Conservation (phyloP, 2,797 vertebrate genomes). For the Miichthys miiuy region DNA sequence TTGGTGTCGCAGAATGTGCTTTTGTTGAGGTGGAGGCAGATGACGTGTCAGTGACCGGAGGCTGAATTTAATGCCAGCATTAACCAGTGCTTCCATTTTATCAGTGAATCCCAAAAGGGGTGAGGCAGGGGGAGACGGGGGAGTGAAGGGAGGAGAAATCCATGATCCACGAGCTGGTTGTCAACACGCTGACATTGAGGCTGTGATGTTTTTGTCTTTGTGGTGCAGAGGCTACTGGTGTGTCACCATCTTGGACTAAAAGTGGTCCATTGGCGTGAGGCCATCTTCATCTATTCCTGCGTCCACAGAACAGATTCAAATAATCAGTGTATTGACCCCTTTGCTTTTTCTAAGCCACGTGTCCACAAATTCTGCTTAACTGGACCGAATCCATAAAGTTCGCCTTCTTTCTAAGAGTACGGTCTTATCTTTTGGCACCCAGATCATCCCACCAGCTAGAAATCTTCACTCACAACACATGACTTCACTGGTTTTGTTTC, state of each 20-base stretch:
- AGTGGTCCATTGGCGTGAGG: neutral
- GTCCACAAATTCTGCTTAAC: neutral
- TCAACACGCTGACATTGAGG: slow-evolving; percentile 7
- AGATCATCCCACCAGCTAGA: neutral
- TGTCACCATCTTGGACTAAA: neutral
- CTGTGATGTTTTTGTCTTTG: slow-evolving; percentile 9
- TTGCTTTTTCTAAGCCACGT: neutral
- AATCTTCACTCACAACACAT: neutral
- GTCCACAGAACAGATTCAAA: neutral
- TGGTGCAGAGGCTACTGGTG: neutral
- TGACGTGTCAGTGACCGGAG: neutral
- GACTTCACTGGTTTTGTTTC: neutral
- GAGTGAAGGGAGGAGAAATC: slow-evolving; percentile 2
- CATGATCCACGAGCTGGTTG: neutral
- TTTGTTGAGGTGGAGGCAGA: slow-evolving; percentile 7
- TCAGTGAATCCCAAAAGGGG: slow-evolving; percentile 24
- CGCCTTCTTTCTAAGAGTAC: neutral
- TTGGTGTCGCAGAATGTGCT: slow-evolving; percentile 21
- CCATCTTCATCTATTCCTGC: slow-evolving; percentile 1
- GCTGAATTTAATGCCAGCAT: slow-evolving; percentile 1
- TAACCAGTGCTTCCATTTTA: slow-evolving; percentile 20
- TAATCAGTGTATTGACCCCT: neutral
- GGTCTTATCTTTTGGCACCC: neutral
- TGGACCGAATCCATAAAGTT: neutral
- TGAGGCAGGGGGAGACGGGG: neutral